Conservation (phyloP, 2,888 invertebrate species). For the Cheilosia variabilis region DNA sequence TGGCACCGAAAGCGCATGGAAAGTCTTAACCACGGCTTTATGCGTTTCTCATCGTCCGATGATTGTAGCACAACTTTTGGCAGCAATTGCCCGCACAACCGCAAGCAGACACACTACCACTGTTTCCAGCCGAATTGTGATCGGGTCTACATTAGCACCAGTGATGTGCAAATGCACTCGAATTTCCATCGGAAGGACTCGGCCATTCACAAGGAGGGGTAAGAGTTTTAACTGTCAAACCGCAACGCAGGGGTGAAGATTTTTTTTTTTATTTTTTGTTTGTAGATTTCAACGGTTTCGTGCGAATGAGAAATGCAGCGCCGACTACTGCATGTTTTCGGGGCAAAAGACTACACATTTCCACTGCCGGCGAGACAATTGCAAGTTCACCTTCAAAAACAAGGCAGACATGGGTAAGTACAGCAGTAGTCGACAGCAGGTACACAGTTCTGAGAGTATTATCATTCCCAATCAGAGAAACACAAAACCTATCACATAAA, state of each 20-base stretch:
- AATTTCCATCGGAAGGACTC: constrained; percentile 98
- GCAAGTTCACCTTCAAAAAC: constrained; percentile 97
- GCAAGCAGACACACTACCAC: constrained; percentile 87
- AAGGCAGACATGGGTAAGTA: constrained; percentile 98
- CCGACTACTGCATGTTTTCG: constrained; percentile 93
- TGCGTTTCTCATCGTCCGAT: constrained; percentile 94
- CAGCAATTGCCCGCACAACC: constrained; percentile 91
- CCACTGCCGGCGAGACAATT: constrained; percentile 94
- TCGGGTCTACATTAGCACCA: constrained; percentile 97
- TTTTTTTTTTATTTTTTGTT: not conserved
- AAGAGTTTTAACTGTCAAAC: constrained; percentile 1
- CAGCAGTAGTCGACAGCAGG: not conserved
- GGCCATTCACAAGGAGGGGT: constrained; percentile 96
- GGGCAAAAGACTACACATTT: constrained; percentile 98
- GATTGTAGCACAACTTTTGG: constrained; percentile 93
- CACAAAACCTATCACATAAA: constrained; percentile 98
- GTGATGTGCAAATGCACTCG: constrained; percentile 98
- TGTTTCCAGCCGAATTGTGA: constrained; percentile 95
- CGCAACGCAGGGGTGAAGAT: not conserved
- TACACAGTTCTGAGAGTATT: not conserved
- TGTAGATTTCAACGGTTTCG: constrained; percentile 92
- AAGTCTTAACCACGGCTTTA: constrained; percentile 92
- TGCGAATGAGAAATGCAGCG: constrained; percentile 96
- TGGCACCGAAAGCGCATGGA: constrained; percentile 99
- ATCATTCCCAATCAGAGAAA: constrained; percentile 88